Base-by-base conservation (phyloP, 2,888 invertebrate species). In the Nephrotoma appendiculata region DNA sequence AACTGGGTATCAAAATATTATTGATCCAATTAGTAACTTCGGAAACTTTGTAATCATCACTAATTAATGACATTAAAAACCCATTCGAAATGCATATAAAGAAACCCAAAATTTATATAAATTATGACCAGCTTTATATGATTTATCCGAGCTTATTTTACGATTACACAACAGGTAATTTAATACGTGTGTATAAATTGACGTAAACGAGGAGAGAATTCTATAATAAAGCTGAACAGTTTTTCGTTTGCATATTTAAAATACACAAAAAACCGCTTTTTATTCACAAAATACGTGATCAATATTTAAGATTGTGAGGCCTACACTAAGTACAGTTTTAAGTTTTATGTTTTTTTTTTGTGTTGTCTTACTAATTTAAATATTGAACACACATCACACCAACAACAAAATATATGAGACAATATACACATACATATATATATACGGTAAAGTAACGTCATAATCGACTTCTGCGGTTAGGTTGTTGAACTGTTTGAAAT, bases 401-500 rank as follows among this genome's bases (percentile, higher is more conserved):
- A 71, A 52, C 52, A 52, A 52, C 52, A 52, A 57, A 6, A 15
- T 7, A 15, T 52, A 15, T 31, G 71, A 71, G 71, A 71, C 71
- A 71, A 71, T 52, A 15, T 71, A 71, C 19, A 71, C 31, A 31
- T 31, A 31, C 31, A 31, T 31, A 2, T 3, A 31, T 31, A 2
- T 31, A 3, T 31, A 31, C 31, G 31, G 31, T 31, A 45, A 85
- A 87, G 87, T 71, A 71, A 71, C 71, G 71, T 71, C 71, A 71
- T 71, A 71, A 31, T 71, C 31, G 71, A 85, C 12, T 52, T 6
- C n/a, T 15, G 87, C 71, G 71, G 71, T 71, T 71, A 88, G 88
- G 88, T 88, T 88, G 88, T 88, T 88, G 88, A 88, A 88, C 88
- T 88, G 87, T 87, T 83, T 87, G 88, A 86, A 86, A 86, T 85